These are phyloP conservation scores for Ancistrus triradiatus DNA, from an alignment of 2,113 vertebrate genomes.

Conservation along the genomic window DNA sequence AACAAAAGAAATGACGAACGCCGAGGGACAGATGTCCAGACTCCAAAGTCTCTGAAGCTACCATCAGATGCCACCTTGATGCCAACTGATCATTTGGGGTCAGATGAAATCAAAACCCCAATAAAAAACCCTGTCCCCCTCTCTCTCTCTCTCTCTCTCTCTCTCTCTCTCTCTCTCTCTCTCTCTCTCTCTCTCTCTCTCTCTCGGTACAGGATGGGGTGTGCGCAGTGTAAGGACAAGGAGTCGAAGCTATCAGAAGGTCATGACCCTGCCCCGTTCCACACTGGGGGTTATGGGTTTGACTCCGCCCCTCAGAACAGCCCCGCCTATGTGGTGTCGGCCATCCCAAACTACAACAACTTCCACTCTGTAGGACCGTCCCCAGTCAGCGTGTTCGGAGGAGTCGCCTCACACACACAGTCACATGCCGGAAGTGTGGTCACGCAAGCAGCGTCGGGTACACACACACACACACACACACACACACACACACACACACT, in stretches of 20 bases:
- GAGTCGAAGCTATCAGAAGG: constrained; percentile 95
- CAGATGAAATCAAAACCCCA: too few relatives aligned
- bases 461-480: constrained; percentile 8
- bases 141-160: too few relatives aligned
- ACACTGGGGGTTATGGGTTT: constrained; percentile 87
- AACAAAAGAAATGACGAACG: too few relatives aligned
- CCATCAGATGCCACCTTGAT: too few relatives aligned
- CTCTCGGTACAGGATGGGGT: constrained; percentile 9
- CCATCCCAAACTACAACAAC: constrained; percentile 97
- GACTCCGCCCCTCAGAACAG: constrained; percentile 93
- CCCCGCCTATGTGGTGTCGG: constrained; percentile 86
- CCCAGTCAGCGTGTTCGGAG: constrained; percentile 69
- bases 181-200: neutral
- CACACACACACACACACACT: constrained; percentile 16
- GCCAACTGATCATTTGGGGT: too few relatives aligned
- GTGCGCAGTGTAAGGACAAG: constrained; percentile 96
- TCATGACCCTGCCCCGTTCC: constrained; percentile 85
- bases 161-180: too few relatives aligned
- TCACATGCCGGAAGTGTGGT: constrained; percentile 4
- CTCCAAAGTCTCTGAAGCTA: too few relatives aligned
- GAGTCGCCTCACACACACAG: constrained; percentile 51
- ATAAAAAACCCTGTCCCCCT: too few relatives aligned
- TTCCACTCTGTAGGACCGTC: constrained; percentile 72
- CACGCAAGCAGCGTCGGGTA: neutral
- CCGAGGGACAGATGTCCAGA: too few relatives aligned